phyloP scores from a whole-genome alignment of 2,888 invertebrate species.

The Acanthacorydalis orientalis region DNA sequence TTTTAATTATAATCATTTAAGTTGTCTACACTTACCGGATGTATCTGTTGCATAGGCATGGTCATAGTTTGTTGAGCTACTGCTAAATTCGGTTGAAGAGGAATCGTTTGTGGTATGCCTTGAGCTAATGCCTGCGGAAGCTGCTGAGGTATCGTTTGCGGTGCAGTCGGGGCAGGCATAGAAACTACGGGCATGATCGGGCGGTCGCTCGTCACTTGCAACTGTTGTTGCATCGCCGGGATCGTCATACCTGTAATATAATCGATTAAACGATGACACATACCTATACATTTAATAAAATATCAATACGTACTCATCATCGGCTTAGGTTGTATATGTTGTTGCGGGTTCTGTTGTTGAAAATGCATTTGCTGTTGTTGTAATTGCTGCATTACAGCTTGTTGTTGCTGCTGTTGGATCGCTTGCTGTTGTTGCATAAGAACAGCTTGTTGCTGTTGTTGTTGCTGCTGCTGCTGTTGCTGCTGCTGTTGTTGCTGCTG shows the following conservation, averaged over 20 bases:
- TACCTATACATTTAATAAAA: neutral
- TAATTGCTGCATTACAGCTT: constrained; percentile 14
- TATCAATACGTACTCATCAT: constrained; percentile 31
- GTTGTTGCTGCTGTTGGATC: constrained; percentile 21
- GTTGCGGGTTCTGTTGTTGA: constrained; percentile 25
- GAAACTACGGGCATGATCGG: constrained; percentile 50
- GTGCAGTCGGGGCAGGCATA: constrained; percentile 33
- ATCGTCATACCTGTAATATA: constrained; percentile 35
- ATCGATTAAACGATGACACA: neutral
- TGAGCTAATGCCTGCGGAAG: constrained; percentile 33
- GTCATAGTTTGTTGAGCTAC: constrained; percentile 27
- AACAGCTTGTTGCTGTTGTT: constrained; percentile 17
- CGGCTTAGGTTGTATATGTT: constrained; percentile 35
- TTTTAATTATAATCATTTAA: neutral
- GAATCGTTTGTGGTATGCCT: constrained; percentile 37
- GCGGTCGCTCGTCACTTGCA: constrained; percentile 30
- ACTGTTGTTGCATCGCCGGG: constrained; percentile 31
- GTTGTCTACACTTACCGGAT: constrained; percentile 29
- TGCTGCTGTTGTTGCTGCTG: constrained; percentile 18
- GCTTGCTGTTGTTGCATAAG: constrained; percentile 18
- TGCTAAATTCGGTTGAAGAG: constrained; percentile 29
- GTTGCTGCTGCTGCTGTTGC: constrained; percentile 18
- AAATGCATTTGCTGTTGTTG: constrained; percentile 20
- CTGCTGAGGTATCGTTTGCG: constrained; percentile 36
- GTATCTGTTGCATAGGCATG: constrained; percentile 38